phyloP scores from a whole-genome alignment of 2,797 vertebrate species.

The Characodon lateralis region DNA sequence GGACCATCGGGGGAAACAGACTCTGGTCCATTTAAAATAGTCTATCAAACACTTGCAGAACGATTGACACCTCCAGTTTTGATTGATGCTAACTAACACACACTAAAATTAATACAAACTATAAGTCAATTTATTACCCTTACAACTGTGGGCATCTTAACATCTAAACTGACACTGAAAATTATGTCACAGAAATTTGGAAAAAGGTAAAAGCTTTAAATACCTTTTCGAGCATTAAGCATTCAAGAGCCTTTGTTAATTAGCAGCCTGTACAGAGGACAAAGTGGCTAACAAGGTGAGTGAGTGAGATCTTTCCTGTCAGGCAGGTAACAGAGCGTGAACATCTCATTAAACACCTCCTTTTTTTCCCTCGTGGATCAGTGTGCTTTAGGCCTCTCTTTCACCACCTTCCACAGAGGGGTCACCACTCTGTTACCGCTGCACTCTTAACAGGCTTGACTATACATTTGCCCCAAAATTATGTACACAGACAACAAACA shows the following conservation, averaged over 20 bases:
- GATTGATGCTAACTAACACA: constrained; percentile 1
- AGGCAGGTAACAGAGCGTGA: constrained; percentile 70
- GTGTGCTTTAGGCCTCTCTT: constrained; percentile 28
- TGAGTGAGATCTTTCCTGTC: constrained; percentile 66
- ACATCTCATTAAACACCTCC: constrained; percentile 69
- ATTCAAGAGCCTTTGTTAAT: constrained; percentile 59
- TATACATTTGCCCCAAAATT: constrained; percentile 24
- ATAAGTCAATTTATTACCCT: background rate
- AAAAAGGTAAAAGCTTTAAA: background rate
- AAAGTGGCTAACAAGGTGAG: constrained; percentile 73
- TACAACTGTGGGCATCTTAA: background rate
- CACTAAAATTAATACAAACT: background rate
- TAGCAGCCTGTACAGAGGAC: constrained; percentile 54
- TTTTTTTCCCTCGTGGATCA: constrained; percentile 51
- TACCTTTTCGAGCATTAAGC: constrained; percentile 19
- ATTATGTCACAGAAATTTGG: background rate
- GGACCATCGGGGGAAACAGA: too few relatives aligned
- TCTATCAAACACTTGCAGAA: background rate
- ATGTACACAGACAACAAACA: constrained; percentile 16
- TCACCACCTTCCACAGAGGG: constrained; percentile 19
- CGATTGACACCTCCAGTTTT: background rate
- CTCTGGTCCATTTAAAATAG: too few relatives aligned
- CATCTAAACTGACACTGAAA: background rate
- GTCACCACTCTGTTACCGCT: constrained; percentile 8
- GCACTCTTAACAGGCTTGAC: constrained; percentile 23